Evolutionary conservation across 2,888 invertebrate genomes (phyloP), one percentile per base, ranked within the genome.

Genomic region (Kryphioiulus occultus): DNA sequence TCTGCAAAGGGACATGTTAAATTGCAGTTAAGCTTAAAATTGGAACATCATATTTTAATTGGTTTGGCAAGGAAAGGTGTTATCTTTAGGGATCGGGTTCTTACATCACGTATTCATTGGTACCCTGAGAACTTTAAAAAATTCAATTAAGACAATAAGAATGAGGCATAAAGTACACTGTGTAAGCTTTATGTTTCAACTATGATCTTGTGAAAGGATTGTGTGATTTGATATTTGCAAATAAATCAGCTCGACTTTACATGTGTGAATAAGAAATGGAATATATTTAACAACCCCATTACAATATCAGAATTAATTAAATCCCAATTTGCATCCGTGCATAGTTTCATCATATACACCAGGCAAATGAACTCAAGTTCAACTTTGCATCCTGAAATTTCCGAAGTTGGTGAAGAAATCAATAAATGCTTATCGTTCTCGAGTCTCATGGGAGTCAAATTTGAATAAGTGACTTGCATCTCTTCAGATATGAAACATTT

Each of bases 401-500:
- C 4, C 22, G 15, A 78, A 30, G 22, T 30, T 10, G 30, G 68
- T n/a, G 26, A 68, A 68, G 68, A 68, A 78, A 78, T 78, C 78
- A 30, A 78, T 78, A 78, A 78, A 26, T 78, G 30, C 26, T 78
- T 78, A 78, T 78, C 26, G 30, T 3, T 30, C 78, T 78, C 22
- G 30, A 30, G 78, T 78, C 78, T 78, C 30, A 30, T 78, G 30
- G 78, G 30, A 78, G 78, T 10, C 78, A 78, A 78, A 26, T 30
- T 78, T 22, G 26, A 68, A 68, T 68, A 68, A 68, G 26, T 68
- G 68, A 68, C 68, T 68, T 78, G 78, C 78, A 78, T 26, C 1
- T 78, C 30, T 26, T 15, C 12, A 30, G 78, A 78, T 78, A 78
- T 78, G 78, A 78, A 68, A 68, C 68, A 68, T 68, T 68, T 68